These are phyloP conservation scores for Amiota minor DNA, from an alignment of 2,888 invertebrate species.

Conservation along the genomic window DNA sequence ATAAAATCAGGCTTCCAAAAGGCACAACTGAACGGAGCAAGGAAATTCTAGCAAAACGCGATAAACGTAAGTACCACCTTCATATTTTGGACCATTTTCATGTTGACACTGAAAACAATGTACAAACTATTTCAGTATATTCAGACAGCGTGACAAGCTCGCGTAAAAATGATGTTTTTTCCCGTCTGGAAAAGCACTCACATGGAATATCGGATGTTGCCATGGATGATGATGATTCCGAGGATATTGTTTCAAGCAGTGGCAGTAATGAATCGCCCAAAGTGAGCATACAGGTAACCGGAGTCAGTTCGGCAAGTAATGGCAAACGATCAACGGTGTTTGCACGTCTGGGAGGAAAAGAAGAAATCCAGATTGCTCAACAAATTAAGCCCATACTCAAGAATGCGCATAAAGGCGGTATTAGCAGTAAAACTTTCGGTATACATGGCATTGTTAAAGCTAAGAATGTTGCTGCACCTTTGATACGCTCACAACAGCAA, in stretches of 20 bases:
- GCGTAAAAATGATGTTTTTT: constrained; percentile 64
- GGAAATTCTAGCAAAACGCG: constrained; percentile 73
- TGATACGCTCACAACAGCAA: constrained; percentile 58
- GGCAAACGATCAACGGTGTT: constrained; percentile 65
- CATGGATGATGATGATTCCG: constrained; percentile 53
- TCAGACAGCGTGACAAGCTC: constrained; percentile 65
- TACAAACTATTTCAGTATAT: constrained; percentile 58
- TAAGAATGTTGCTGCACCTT: constrained; percentile 48
- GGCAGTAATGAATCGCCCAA: constrained; percentile 45
- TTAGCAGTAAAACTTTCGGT: constrained; percentile 31
- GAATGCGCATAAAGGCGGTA: constrained; percentile 43
- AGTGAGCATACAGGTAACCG: constrained; percentile 61
- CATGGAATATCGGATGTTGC: constrained; percentile 39
- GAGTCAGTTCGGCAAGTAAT: constrained; percentile 45
- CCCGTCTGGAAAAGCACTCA: constrained; percentile 56
- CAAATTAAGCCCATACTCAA: constrained; percentile 71
- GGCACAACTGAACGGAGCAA: constrained; percentile 75
- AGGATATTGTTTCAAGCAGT: constrained; percentile 57
- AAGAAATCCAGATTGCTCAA: constrained; percentile 46
- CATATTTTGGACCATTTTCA: background rate
- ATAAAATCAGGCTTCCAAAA: constrained; percentile 76
- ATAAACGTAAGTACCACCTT: constrained; percentile 61
- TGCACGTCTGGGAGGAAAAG: constrained; percentile 70
- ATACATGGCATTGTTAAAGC: constrained; percentile 55
- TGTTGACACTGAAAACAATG: constrained; percentile 6